A percentile compares a stretch with the other conserved stretches of the same genome.
phyloP scores from a whole-genome alignment of 2,113 vertebrate genomes.

The Pangasianodon gigas region DNA sequence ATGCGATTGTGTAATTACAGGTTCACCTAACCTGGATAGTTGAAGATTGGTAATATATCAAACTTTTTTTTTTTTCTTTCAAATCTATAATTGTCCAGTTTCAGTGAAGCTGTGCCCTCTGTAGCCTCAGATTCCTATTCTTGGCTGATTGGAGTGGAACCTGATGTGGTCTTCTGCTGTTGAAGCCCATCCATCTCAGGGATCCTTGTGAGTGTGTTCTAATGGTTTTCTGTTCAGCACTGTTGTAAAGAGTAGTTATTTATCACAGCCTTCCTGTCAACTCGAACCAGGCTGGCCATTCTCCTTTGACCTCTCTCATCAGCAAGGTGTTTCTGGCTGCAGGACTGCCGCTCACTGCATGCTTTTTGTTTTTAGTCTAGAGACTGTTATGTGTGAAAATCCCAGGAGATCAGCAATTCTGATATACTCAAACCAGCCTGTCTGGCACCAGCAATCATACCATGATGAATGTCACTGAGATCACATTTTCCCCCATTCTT shows the following conservation, averaged over 20 bases:
- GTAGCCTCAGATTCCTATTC: neutral
- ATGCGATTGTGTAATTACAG: too few relatives aligned
- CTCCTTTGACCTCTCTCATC: neutral
- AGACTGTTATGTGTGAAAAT: neutral
- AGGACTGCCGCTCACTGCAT: neutral
- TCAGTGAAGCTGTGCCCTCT: neutral
- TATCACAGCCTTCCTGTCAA: neutral
- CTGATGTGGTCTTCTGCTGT: neutral
- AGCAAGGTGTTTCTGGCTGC: neutral
- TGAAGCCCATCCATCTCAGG: neutral
- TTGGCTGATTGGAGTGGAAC: neutral
- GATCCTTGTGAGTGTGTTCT: neutral
- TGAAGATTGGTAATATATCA: neutral
- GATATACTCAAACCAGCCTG: neutral
- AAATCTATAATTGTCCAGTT: neutral
- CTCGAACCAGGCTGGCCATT: neutral
- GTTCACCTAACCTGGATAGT: neutral
- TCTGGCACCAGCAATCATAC: neutral
- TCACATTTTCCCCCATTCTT: neutral
- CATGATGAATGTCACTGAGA: neutral
- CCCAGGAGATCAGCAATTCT: neutral
- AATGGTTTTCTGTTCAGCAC: neutral
- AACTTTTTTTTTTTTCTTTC: too few relatives aligned
- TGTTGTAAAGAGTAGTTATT: neutral
- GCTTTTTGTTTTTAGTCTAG: neutral